Evolutionary conservation across 2,888 invertebrate species (phyloP), one percentile per base, ranked within the genome.

Genomic region (Dryobotodes eremita): DNA sequence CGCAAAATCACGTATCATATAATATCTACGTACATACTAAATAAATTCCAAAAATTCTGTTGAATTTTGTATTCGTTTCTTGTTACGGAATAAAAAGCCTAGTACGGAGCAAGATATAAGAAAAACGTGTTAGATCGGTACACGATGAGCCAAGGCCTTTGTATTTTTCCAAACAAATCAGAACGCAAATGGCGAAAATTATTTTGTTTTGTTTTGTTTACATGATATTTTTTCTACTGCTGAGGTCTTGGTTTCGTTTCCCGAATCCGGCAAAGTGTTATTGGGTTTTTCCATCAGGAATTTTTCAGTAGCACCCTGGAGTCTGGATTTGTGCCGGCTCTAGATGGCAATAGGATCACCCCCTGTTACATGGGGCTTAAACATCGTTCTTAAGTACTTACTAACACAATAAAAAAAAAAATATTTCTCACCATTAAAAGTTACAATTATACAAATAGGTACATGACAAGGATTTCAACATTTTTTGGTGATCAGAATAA

Each of bases 1-100:
- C 76, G 26, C 64, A 72, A 53, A 74, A 76, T 36, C 78, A 77
- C 77, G 82, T 80, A 62, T 20, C 59, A 80, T 59, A 69, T 61
- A 75, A 50, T 57, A 76, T 79, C 20, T 57, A 80, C 72, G 53
- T 57, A 70, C 31, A 75, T 77, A 74, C 48, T 71, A 69, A 53
- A 76, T 53, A 77, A n/a, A 13, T 70, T 80, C 59, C 53, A 55
- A 42, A 75, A 69, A 55, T 77, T 82, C 59, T 26, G 48, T 64
- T 68, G 53, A 81, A 85, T 85, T 86, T 82, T 71, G 80, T 89
- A 88, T 89, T 84, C 84, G 64, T 73, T 64, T 73, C 71, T 75
- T 84, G 89, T 79, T 77, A 77, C 76, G 31, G 36, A 85, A 88
- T 81, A 86, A 82, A 86, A 84, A 83, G 80, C 66, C 46, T 77